phyloP scores from a whole-genome alignment of 2,888 invertebrate species.

The Athrips mouffetella region DNA sequence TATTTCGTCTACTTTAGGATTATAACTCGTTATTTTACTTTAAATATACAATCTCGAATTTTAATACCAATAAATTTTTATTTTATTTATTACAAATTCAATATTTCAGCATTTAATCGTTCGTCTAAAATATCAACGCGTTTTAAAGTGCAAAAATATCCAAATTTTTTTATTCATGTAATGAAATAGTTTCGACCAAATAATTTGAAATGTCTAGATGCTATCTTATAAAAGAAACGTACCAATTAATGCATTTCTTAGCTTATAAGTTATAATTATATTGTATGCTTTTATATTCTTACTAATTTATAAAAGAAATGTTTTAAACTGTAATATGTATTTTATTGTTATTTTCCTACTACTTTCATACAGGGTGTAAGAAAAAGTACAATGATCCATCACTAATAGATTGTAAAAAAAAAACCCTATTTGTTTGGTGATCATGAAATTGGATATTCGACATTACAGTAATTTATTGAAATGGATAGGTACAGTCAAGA shows the following conservation, averaged over 20 bases:
- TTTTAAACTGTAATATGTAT: conserved; percentile 47
- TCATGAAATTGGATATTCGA: too few species aligned
- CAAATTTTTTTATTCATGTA: conserved; percentile 19
- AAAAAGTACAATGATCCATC: too few species aligned
- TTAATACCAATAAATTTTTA: background rate
- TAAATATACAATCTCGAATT: conserved; percentile 10
- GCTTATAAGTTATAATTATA: conserved; percentile 55
- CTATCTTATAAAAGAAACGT: conserved; percentile 61
- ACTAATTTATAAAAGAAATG: conserved; percentile 73
- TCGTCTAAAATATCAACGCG: conserved; percentile 47
- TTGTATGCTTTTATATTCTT: conserved; percentile 73
- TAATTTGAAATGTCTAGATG: conserved; percentile 37
- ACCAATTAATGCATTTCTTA: conserved; percentile 75
- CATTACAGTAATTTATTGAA: too few species aligned
- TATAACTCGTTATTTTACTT: too few species aligned
- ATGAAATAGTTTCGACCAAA: conserved; percentile 26
- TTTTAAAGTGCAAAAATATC: conserved; percentile 40
- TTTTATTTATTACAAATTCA: too few species aligned
- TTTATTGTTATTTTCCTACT: background rate
- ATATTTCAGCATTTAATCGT: too few species aligned
- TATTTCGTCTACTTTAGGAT: too few species aligned
- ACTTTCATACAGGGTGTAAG: too few species aligned
- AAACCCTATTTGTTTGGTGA: too few species aligned
- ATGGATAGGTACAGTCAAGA: too few species aligned
- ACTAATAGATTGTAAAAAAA: too few species aligned